Percentiles rank a stretch among this genome's conserved stretches.
These are phyloP conservation scores for Coilia nasus DNA, from an alignment of 2,797 vertebrate species.

Conservation along the genomic window DNA sequence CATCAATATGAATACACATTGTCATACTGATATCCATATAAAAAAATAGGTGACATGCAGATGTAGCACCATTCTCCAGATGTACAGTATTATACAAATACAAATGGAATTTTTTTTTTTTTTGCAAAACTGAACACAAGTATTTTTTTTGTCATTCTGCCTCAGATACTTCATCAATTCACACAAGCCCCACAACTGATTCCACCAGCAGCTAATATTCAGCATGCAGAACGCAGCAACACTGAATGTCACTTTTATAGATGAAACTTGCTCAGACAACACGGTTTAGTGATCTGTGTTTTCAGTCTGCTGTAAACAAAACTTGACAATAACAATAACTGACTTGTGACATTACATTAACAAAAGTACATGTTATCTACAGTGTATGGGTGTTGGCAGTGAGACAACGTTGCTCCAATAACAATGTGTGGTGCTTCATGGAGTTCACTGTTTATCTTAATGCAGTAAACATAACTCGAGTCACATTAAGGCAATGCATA, in stretches of 20 bases:
- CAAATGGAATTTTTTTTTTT: not conserved
- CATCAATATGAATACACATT: not conserved
- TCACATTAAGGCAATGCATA: not conserved
- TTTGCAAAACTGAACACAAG: not conserved
- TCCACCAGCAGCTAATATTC: not conserved
- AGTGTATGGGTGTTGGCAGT: not conserved
- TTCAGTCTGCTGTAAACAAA: not conserved
- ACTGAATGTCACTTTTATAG: not conserved
- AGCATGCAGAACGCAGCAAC: not conserved
- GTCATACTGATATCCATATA: not conserved
- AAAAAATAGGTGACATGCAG: not conserved
- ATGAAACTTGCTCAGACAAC: not conserved
- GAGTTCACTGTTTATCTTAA: not conserved
- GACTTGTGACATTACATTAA: not conserved
- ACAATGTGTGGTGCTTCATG: not conserved
- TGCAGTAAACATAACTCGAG: not conserved
- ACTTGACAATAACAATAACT: too few species aligned
- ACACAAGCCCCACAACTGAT: not conserved
- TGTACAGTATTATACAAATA: not conserved
- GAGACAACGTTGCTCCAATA: not conserved
- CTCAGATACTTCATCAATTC: not conserved
- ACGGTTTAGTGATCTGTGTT: not conserved
- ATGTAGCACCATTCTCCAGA: conserved; percentile 2
- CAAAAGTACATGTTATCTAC: not conserved
- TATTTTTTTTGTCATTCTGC: not conserved